phyloP scores from a whole-genome alignment of 2,113 vertebrate species.

The Catharus fuscescens region DNA sequence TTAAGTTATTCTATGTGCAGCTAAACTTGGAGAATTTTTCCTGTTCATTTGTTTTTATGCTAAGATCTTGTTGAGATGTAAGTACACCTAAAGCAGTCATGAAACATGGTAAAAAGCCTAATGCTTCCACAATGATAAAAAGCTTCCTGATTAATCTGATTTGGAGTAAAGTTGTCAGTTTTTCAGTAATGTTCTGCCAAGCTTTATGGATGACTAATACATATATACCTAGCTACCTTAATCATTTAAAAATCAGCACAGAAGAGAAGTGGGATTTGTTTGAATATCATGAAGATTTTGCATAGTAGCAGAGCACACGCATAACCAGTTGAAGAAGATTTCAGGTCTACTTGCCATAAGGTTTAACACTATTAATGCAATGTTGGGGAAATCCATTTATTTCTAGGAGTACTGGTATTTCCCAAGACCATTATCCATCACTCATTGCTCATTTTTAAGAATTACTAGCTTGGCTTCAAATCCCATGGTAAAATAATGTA shows the following conservation, averaged over 20 bases:
- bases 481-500: not conserved
- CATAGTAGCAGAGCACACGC: accelerated
- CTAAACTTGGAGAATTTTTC: not conserved
- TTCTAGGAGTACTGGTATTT: not conserved
- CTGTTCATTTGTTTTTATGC: not conserved
- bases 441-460: not conserved
- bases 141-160: not conserved
- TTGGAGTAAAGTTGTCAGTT: not conserved
- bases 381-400: not conserved
- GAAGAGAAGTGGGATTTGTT: not conserved
- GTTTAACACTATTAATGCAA: not conserved
- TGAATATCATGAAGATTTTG: not conserved
- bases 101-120: not conserved
- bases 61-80: not conserved
- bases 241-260: not conserved
- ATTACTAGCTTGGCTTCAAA: not conserved
- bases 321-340: not conserved
- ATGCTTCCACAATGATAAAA: not conserved
- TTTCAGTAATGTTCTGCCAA: not conserved
- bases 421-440: not conserved
- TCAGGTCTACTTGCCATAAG: not conserved
- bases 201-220: not conserved
- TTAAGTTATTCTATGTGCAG: not conserved
- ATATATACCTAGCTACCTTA: not conserved
- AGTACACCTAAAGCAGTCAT: not conserved